These are phyloP conservation scores for Heterohyrax brucei DNA, from an alignment of 2,797 vertebrate species.

Conservation along the genomic window DNA sequence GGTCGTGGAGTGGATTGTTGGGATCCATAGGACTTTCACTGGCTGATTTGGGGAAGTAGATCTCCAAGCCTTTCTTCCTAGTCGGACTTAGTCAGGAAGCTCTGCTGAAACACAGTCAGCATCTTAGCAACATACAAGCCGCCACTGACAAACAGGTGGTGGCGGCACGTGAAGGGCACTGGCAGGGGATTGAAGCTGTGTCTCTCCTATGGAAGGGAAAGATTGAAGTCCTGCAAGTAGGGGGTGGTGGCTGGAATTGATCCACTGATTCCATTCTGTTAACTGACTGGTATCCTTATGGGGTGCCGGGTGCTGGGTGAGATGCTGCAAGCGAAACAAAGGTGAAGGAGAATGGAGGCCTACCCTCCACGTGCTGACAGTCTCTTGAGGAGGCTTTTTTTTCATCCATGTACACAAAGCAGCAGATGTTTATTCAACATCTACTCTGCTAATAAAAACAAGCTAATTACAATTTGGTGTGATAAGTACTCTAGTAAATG, in stretches of 20 bases:
- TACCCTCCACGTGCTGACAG: too few species aligned
- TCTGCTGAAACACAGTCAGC: too few species aligned
- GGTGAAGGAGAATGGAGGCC: neutral
- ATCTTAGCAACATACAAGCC: too few species aligned
- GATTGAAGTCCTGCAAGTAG: neutral
- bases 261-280: neutral
- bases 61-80: too few species aligned
- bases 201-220: too few species aligned
- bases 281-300: neutral
- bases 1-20: too few species aligned
- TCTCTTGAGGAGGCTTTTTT: neutral
- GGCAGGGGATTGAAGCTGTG: too few species aligned
- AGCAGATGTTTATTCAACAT: neutral
- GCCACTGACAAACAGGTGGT: too few species aligned
- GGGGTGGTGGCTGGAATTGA: neutral
- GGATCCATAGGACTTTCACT: too few species aligned
- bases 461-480: neutral
- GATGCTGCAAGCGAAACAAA: neutral
- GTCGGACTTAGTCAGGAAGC: too few species aligned
- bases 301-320: neutral
- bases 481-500: neutral
- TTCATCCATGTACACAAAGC: neutral
- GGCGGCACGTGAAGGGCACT: too few species aligned
- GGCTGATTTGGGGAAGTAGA: too few species aligned
- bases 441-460: neutral